Conservation (phyloP, 2,113 vertebrate species). For the Lipotes vexillifer region DNA sequence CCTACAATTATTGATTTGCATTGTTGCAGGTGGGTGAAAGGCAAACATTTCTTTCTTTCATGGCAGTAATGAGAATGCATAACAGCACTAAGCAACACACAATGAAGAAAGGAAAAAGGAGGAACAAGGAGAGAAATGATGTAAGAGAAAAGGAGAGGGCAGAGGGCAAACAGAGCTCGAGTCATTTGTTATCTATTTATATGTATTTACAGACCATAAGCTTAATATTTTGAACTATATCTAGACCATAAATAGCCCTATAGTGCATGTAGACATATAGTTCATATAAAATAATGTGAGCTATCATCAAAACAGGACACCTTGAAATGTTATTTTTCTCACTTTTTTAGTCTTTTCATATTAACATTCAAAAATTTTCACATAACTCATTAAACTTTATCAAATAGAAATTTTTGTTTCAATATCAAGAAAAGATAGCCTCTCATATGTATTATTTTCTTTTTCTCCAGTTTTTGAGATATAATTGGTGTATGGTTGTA, state of each 20-base stretch:
- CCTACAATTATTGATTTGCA: neutral
- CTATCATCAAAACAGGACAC: neutral
- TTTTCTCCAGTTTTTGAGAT: neutral
- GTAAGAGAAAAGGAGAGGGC: neutral
- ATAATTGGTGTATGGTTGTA: neutral
- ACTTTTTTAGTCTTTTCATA: neutral
- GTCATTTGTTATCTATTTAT: neutral
- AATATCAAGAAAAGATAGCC: neutral
- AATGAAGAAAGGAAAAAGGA: neutral
- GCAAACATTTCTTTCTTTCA: neutral
- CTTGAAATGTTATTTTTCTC: neutral
- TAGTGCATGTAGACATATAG: neutral
- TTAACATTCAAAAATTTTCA: neutral
- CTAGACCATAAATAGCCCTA: neutral
- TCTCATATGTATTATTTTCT: neutral
- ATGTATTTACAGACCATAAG: neutral
- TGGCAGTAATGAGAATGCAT: neutral
- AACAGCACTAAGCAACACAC: neutral
- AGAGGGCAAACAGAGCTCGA: neutral
- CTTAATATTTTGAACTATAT: neutral
- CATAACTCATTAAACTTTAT: neutral
- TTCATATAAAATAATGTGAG: neutral
- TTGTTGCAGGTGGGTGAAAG: neutral
- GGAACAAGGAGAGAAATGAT: neutral
- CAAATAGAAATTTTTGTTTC: neutral